Evolutionary conservation across 2,888 invertebrate species (phyloP).

Genomic region (Gisinianus flammeolus): DNA sequence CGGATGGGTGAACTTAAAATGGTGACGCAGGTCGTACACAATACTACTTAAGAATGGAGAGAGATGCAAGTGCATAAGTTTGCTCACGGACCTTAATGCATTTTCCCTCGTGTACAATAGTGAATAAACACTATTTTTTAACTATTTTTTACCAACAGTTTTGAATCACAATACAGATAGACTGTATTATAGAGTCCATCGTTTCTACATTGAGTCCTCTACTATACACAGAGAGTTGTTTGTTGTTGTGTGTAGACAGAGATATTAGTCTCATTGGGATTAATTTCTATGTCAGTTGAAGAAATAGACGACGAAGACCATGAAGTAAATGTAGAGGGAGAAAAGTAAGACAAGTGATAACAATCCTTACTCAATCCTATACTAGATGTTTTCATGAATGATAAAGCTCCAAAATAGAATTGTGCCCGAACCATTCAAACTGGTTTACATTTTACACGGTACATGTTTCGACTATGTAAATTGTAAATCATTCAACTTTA

Average conservation of each 20-base stretch:
- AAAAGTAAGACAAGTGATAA: constrained; percentile 31
- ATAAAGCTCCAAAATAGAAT: constrained; percentile 26
- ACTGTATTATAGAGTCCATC: background rate
- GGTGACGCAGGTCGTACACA: constrained; percentile 21
- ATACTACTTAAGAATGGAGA: background rate
- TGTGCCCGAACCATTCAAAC: constrained; percentile 17
- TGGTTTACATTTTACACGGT: constrained; percentile 23
- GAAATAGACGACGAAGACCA: too few species aligned
- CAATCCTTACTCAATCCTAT: too few species aligned
- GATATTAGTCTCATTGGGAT: constrained; percentile 10
- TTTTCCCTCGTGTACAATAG: too few species aligned
- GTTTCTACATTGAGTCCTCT: background rate
- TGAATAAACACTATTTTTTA: background rate
- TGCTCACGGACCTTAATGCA: background rate
- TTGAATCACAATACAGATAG: too few species aligned
- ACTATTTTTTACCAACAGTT: background rate
- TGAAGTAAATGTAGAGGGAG: background rate
- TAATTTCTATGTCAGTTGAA: background rate
- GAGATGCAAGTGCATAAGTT: constrained; percentile 6
- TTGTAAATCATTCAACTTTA: background rate
- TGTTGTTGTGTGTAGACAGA: background rate
- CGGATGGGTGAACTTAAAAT: constrained; percentile 35
- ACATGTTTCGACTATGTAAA: background rate
- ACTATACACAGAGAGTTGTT: background rate
- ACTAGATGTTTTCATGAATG: constrained; percentile 8